phyloP scores from a whole-genome alignment of 2,888 invertebrate species.

The Apodemia duryi region DNA sequence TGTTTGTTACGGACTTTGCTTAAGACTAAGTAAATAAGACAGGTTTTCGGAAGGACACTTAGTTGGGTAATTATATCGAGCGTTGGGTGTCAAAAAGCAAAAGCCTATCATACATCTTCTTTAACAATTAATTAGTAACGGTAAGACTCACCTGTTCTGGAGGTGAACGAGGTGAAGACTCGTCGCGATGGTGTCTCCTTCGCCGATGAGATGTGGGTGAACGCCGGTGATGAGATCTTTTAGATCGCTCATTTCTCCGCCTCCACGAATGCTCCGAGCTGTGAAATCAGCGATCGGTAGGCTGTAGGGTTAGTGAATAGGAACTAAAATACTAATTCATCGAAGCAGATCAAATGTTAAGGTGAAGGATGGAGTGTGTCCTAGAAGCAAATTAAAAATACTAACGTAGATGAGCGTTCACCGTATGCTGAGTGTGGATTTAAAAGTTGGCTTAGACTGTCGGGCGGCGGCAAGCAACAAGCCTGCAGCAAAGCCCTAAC shows the following conservation, averaged over 20 bases:
- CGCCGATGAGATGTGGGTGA: constrained; percentile 88
- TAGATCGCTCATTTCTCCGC: constrained; percentile 90
- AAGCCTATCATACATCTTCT: constrained; percentile 49
- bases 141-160: constrained; percentile 72
- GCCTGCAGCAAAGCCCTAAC: constrained; percentile 56
- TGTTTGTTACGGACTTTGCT: constrained; percentile 67
- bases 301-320: constrained; percentile 73
- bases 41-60: constrained; percentile 70
- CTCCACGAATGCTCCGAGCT: constrained; percentile 88
- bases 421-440: constrained; percentile 52
- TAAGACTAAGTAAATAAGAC: constrained; percentile 46
- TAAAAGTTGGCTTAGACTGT: constrained; percentile 54
- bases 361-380: constrained; percentile 56
- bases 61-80: constrained; percentile 44
- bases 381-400: constrained; percentile 42
- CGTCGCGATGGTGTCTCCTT: constrained; percentile 80
- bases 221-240: constrained; percentile 90
- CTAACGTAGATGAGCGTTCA: constrained; percentile 65
- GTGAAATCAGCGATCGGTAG: constrained; percentile 81
- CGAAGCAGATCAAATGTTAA: constrained; percentile 41
- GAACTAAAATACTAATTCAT: constrained; percentile 33
- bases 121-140: constrained; percentile 47
- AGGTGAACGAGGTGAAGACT: constrained; percentile 68
- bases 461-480: constrained; percentile 65
- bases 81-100: constrained; percentile 52